Conservation (phyloP, 2,797 vertebrate genomes). For the Sphaeramia orbicularis region DNA sequence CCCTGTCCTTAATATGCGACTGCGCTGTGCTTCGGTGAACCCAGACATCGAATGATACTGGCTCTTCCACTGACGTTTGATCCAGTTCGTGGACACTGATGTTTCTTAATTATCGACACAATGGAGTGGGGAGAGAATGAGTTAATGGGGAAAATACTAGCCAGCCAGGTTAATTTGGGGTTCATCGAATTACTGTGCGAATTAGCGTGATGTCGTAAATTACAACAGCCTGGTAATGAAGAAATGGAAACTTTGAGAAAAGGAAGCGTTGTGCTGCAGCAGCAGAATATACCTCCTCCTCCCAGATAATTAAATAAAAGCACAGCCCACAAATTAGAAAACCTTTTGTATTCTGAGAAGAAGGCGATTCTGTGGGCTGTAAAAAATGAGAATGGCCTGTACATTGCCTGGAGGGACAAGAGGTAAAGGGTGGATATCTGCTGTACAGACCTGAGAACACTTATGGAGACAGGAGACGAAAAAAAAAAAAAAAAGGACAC, state of each 20-base stretch:
- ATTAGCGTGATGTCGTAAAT: conserved; percentile 79
- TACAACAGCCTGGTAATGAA: conserved; percentile 70
- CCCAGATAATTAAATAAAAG: conserved; percentile 72
- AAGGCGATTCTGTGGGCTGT: conserved; percentile 50
- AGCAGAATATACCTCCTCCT: conserved; percentile 53
- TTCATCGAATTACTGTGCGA: conserved; percentile 82
- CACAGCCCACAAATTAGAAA: conserved; percentile 63
- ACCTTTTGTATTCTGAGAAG: conserved; percentile 56
- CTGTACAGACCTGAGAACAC: conserved; percentile 34
- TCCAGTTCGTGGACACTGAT: conserved; percentile 74
- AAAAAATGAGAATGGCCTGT: conserved; percentile 64
- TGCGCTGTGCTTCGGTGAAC: conserved; percentile 61
- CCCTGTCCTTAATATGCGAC: conserved; percentile 64
- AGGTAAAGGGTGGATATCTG: conserved; percentile 39
- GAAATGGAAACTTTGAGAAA: conserved; percentile 60
- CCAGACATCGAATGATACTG: conserved; percentile 53
- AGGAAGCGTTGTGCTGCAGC: conserved; percentile 48
- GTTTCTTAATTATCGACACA: conserved; percentile 83
- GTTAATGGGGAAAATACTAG: conserved; percentile 79
- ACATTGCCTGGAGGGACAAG: conserved; percentile 42
- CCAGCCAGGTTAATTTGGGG: conserved; percentile 82
- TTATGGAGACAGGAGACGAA: not conserved
- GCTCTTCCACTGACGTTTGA: conserved; percentile 63
- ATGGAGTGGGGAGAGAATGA: conserved; percentile 61
- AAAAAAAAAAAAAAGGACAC: not conserved